phyloP scores from a whole-genome alignment of 2,113 vertebrate species.

The Hippocampus guttulatus region DNA sequence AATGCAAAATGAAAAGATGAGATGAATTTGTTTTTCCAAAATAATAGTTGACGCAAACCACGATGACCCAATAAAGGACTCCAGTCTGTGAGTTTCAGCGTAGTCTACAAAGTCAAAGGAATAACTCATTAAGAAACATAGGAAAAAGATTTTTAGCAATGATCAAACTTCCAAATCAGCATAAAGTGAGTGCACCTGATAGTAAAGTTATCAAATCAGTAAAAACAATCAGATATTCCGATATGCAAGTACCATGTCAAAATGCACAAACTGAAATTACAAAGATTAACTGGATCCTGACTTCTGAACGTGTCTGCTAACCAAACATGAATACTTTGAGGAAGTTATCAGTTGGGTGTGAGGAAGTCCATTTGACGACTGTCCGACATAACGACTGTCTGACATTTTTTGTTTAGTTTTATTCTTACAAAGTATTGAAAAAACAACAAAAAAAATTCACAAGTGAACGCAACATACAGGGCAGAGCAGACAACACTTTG shows the following conservation, averaged over 20 bases:
- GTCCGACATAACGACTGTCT: neutral
- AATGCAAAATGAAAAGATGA: slow-evolving; percentile 2
- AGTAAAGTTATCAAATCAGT: neutral
- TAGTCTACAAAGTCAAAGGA: slow-evolving; percentile 12
- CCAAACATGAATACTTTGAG: neutral
- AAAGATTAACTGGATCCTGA: neutral
- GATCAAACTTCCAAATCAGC: neutral
- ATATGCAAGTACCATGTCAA: neutral
- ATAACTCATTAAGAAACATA: neutral
- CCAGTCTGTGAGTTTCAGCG: neutral
- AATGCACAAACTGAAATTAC: neutral
- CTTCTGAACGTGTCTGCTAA: neutral
- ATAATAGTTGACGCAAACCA: neutral
- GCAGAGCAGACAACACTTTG: too few relatives aligned
- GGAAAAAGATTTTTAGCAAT: neutral
- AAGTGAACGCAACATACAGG: too few relatives aligned
- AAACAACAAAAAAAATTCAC: too few relatives aligned
- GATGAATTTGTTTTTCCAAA: neutral
- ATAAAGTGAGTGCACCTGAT: neutral
- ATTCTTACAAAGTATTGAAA: too few relatives aligned
- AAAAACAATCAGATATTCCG: neutral
- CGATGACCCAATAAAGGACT: neutral
- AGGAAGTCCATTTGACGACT: neutral
- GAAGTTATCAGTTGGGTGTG: neutral
- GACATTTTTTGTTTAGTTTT: neutral